These are phyloP conservation scores for Cabera pusaria DNA, from an alignment of 2,888 invertebrate genomes.

Conservation along the genomic window DNA sequence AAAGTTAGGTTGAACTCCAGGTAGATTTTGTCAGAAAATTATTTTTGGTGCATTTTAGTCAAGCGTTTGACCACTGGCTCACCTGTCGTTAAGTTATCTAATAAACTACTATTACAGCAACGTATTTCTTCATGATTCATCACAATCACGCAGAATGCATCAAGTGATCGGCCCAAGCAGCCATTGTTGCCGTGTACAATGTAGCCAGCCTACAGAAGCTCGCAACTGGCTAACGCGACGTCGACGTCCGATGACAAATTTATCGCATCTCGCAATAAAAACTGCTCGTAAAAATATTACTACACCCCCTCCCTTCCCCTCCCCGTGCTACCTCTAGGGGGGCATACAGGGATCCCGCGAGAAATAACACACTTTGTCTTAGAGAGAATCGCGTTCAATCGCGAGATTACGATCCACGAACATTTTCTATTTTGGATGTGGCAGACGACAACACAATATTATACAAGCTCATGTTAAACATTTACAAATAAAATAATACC, in stretches of 20 bases:
- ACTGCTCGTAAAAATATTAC: slow-evolving; percentile 77
- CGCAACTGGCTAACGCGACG: slow-evolving; percentile 15
- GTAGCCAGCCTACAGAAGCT: too few relatives aligned
- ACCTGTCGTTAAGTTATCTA: too few relatives aligned
- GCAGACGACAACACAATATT: slow-evolving; percentile 21
- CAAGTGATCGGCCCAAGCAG: too few relatives aligned
- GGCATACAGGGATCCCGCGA: slow-evolving; percentile 58
- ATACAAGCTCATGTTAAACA: background rate
- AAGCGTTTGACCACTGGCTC: too few relatives aligned
- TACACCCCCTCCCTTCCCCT: slow-evolving; percentile 35
- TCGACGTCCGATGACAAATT: slow-evolving; percentile 66
- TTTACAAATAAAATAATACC: too few relatives aligned
- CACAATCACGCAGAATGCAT: too few relatives aligned
- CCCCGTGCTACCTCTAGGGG: slow-evolving; percentile 16
- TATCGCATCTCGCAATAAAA: slow-evolving; percentile 73
- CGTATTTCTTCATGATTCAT: too few relatives aligned
- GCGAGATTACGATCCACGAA: slow-evolving; percentile 38
- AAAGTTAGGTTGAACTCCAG: too few relatives aligned
- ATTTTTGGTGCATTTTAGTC: too few relatives aligned
- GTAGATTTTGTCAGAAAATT: too few relatives aligned
- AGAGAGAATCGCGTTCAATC: slow-evolving; percentile 67
- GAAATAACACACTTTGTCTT: slow-evolving; percentile 80
- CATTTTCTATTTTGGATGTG: slow-evolving; percentile 36
- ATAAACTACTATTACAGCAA: too few relatives aligned
- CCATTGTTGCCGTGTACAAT: too few relatives aligned